Evolutionary conservation across 2,797 vertebrate species (phyloP).

Genomic region (Limosa lapponica): DNA sequence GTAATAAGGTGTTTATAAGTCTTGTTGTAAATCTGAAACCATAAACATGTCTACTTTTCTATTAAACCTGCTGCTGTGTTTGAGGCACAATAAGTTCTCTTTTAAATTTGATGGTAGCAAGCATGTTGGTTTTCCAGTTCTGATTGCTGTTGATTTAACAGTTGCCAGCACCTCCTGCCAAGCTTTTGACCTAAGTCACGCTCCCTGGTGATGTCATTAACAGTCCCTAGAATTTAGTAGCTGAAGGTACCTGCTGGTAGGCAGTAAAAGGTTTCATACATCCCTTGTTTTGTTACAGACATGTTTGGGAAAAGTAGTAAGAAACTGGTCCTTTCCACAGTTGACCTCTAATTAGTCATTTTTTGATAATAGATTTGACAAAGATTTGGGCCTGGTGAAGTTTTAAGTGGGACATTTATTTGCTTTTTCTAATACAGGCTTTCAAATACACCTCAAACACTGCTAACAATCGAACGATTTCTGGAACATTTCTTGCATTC

Average conservation of each 20-base stretch:
- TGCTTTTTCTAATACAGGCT: neutral
- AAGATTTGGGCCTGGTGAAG: neutral
- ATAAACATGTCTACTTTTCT: slow-evolving; percentile 83
- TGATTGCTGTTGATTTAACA: slow-evolving; percentile 80
- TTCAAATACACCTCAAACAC: neutral
- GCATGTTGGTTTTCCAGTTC: slow-evolving; percentile 75
- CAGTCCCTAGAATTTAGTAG: slow-evolving; percentile 70
- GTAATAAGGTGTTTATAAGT: slow-evolving; percentile 84
- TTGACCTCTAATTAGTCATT: slow-evolving; percentile 6
- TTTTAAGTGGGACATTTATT: neutral
- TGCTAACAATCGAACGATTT: neutral
- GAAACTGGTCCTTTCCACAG: neutral
- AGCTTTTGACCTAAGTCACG: slow-evolving; percentile 78
- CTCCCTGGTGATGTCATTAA: slow-evolving; percentile 78
- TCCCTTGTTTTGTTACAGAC: slow-evolving; percentile 22
- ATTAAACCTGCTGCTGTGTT: slow-evolving; percentile 79
- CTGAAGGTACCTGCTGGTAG: slow-evolving; percentile 71
- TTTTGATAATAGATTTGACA: slow-evolving; percentile 1
- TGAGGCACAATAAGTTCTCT: slow-evolving; percentile 79
- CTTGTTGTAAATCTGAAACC: slow-evolving; percentile 81
- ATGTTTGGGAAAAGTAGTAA: slow-evolving; percentile 38
- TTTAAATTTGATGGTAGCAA: slow-evolving; percentile 75
- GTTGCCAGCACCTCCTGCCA: slow-evolving; percentile 75
- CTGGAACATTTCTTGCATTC: neutral
- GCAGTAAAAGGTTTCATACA: slow-evolving; percentile 53